A percentile compares a stretch with the other conserved stretches of the same genome.
Evolutionary conservation across 37 sponge, comb jelly and placozoan genomes (phyloP).

Genomic region (Geodia barretti): DNA sequence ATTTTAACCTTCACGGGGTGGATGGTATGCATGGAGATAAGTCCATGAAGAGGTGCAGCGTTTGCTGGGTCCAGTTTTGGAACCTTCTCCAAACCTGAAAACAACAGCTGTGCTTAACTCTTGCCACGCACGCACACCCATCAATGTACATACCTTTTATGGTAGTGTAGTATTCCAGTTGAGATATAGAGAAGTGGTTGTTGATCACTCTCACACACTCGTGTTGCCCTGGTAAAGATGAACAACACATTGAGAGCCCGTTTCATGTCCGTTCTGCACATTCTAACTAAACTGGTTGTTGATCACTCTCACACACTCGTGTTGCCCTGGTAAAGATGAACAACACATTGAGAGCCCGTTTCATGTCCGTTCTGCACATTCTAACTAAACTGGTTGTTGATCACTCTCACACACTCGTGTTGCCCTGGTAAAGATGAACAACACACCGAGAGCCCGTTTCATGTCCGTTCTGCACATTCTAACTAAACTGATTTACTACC

Average conservation of each 20-base stretch:
- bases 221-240: conserved; percentile 48
- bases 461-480: too few relatives aligned
- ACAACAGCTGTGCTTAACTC: neutral
- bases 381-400: conserved; percentile 67
- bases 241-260: neutral
- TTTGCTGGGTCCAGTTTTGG: conserved; percentile 13
- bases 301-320: conserved; percentile 64
- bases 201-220: conserved; percentile 65
- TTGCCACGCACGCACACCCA: neutral
- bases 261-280: too few relatives aligned
- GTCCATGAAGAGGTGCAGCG: conserved; percentile 24
- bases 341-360: too few relatives aligned
- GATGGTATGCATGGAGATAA: conserved; percentile 25
- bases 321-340: conserved; percentile 66
- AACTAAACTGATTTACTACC: too few relatives aligned
- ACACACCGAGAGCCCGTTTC: too few relatives aligned
- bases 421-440: conserved; percentile 47
- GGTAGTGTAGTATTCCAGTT: conserved; percentile 46
- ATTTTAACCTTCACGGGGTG: conserved; percentile 52
- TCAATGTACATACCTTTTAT: conserved; percentile 32
- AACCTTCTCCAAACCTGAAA: neutral
- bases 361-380: too few relatives aligned
- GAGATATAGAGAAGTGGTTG: conserved; percentile 43
- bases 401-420: conserved; percentile 51
- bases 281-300: too few relatives aligned